A percentile compares a stretch with the other conserved stretches of the same genome.
Evolutionary conservation across 92 coral and sea anemone species (phyloP).

Genomic region (Epizoanthus ramosus): DNA sequence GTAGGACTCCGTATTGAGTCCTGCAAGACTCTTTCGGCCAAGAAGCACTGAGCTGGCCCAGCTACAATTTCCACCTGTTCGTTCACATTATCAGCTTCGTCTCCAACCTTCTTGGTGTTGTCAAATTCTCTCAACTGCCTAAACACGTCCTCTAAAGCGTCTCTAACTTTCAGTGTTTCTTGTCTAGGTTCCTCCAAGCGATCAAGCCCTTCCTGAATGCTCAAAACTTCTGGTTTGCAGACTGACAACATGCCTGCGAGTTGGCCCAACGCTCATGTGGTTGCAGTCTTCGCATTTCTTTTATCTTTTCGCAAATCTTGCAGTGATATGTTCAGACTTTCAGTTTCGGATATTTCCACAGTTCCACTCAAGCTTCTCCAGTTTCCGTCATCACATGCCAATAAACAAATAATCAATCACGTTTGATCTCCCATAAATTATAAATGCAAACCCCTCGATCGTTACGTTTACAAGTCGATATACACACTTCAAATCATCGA

Average conservation of each 20-base stretch:
- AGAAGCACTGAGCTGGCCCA: conserved; percentile 12
- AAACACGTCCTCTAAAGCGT: conserved; percentile 28
- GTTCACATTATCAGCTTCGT: conserved; percentile 40
- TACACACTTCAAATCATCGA: not conserved
- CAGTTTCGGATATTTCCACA: conserved; percentile 16
- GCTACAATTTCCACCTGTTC: conserved; percentile 39
- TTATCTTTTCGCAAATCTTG: conserved; percentile 26
- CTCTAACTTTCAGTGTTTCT: conserved; percentile 27
- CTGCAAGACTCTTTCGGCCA: conserved; percentile 2
- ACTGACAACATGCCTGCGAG: conserved; percentile 17
- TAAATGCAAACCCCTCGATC: not conserved
- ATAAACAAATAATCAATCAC: not conserved
- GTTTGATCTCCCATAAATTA: not conserved
- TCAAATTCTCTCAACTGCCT: conserved; percentile 31
- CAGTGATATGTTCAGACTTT: conserved; percentile 10
- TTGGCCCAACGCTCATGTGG: conserved; percentile 11
- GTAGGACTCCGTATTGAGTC: conserved; percentile 1
- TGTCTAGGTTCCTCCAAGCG: conserved; percentile 34
- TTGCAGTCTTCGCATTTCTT: conserved; percentile 37
- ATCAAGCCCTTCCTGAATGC: conserved; percentile 15
- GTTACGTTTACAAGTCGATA: not conserved
- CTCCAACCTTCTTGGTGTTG: conserved; percentile 33
- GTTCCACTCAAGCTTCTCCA: not conserved
- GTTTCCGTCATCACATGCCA: conserved; percentile 10
- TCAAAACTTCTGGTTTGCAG: not conserved